Base-by-base conservation (phyloP, 2,888 invertebrate species). In the Oscheius sp. region DNA sequence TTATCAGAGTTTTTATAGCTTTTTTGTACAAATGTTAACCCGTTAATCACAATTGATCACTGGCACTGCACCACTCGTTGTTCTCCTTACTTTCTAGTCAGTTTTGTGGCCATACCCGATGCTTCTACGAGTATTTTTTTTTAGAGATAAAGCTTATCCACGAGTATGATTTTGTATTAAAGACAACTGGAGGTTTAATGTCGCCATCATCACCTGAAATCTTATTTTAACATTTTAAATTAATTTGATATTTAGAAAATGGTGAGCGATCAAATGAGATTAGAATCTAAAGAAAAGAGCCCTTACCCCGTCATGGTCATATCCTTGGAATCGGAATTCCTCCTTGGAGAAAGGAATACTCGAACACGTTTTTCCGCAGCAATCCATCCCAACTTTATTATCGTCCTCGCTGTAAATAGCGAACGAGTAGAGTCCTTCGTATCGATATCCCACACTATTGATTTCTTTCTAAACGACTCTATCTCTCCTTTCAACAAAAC, bases 281-380 rank as follows among this genome's bases (percentile, higher is more conserved):
- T 12, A 10, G 37, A 37, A 12, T 20, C 25, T 52, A 10, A 15
- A 23, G 31, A 25, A 17, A 53, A 33, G 31, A 55, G n/a, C n/a
- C n/a, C n/a, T n/a, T 17, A 63, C 61, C 67, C 53, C 64, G 15
- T 71, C 71, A 31, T 71, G 71, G 17, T 71, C 64, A 53, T 57
- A 68, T 17, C 57, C 57, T 12, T 57, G 48, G 3, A 29, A 45
- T n/a, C 61, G 20, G 39, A 71, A 71, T 25, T 71, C 68, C 10
- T 48, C 68, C 37, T 52, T 48, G 0, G 71, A 58, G 50, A 55
- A 39, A 2, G 71, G 71, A 12, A 71, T 31, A 46, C 46, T 50
- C 2, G 71, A 71, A 20, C 71, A 71, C 17, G 64, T 68, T 5
- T 55, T 65, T 17, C 71, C 71, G 34, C 71, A 71, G 33, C 71